Percentiles rank a stretch among this genome's conserved stretches.
Evolutionary conservation across 1,140 invertebrate genomes (phyloP).

Genomic region (Battus philenor): DNA sequence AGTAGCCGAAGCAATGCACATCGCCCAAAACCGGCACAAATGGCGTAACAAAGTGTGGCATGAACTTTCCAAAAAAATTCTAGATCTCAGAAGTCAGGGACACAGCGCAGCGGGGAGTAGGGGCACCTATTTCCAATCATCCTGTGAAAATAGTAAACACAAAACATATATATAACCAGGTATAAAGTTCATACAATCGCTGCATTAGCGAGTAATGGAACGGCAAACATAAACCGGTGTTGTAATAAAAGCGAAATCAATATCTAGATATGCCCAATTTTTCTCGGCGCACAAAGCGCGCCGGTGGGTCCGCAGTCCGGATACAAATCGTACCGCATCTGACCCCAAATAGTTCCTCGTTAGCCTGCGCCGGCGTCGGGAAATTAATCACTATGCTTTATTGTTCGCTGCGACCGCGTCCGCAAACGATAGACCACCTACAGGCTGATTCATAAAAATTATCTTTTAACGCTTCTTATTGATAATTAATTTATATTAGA

Average conservation of each 20-base stretch:
- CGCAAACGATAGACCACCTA: constrained; percentile 17
- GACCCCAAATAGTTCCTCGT: constrained; percentile 55
- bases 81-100: too few relatives aligned
- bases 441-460: constrained; percentile 33
- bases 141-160: too few relatives aligned
- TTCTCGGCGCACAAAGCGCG: constrained; percentile 28
- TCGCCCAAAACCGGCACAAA: too few relatives aligned
- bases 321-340: constrained; percentile 33
- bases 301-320: constrained; percentile 31
- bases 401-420: constrained; percentile 42
- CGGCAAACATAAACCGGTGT: constrained; percentile 1
- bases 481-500: too few relatives aligned
- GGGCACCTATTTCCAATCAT: too few relatives aligned
- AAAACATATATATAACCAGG: too few relatives aligned
- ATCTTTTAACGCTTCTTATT: not conserved
- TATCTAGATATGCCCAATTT: constrained; percentile 32
- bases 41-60: too few relatives aligned
- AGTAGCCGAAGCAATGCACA: too few relatives aligned
- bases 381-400: constrained; percentile 63
- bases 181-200: too few relatives aligned
- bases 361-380: constrained; percentile 39
- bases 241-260: constrained; percentile 29
- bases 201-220: not conserved
- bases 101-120: too few relatives aligned
- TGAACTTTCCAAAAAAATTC: too few relatives aligned